Percentiles rank a stretch among this genome's conserved stretches.
Conservation (phyloP, 2,797 vertebrate genomes). For the Periparus ater region DNA sequence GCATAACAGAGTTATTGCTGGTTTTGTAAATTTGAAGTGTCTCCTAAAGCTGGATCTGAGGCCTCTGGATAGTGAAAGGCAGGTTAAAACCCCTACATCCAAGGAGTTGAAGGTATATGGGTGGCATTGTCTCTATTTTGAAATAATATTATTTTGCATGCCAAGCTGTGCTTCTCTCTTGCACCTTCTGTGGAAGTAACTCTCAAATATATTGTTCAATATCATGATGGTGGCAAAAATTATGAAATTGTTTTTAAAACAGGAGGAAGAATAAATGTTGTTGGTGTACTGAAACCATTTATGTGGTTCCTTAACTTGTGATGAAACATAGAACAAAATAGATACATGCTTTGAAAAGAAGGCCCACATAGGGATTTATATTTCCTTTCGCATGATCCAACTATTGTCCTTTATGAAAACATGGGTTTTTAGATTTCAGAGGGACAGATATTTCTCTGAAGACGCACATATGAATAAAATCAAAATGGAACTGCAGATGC, state of each 20-base stretch:
- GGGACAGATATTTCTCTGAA: background rate
- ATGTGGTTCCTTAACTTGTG: background rate
- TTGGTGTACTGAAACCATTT: background rate
- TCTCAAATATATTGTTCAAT: background rate
- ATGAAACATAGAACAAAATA: background rate
- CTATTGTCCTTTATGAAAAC: background rate
- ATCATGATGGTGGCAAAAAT: background rate
- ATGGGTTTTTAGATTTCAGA: background rate
- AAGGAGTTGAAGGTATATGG: background rate
- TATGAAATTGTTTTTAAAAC: background rate
- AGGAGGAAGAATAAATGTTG: background rate
- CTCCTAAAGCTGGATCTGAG: background rate
- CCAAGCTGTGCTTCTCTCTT: background rate
- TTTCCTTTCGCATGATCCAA: background rate
- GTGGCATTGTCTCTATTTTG: background rate
- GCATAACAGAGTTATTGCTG: background rate
- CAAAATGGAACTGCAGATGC: background rate
- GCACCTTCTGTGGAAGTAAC: accelerated
- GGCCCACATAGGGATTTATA: background rate
- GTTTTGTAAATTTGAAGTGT: background rate
- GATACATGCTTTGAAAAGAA: background rate
- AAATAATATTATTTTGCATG: background rate
- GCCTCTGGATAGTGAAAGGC: background rate
- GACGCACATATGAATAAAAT: background rate
- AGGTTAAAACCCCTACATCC: background rate